Evolutionary conservation across 2,888 invertebrate genomes (phyloP), one percentile per base, ranked within the genome.

Genomic region (Anorthoa munda): DNA sequence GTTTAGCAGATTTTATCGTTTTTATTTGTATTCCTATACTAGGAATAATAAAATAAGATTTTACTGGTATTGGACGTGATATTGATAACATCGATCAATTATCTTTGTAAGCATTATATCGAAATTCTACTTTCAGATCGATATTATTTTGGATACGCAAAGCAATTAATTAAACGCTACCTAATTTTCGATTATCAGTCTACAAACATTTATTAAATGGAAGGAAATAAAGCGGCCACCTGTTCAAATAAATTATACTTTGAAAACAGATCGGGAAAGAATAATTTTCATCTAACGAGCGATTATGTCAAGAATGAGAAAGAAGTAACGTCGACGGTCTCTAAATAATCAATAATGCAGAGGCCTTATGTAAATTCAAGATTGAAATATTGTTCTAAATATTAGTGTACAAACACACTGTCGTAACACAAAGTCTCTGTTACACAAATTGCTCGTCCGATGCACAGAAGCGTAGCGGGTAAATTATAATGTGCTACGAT

Each of bases 1-100:
- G 77, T 81, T 81, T 81, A 81, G 73, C 67, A 74, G 77, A 77
- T 81, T 81, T 74, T 81, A 81, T 77, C 81, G 69, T 65, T 81
- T 81, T 77, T 77, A 80, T 79, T 75, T 65, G 75, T 67, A 67
- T 79, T 66, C 59, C 64, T 64, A 59, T 64, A 21, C 58, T 64
- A 46, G 58, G 46, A 76, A 77, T 70, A 76, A 76, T 77, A 75
- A 70, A 76, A 76, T 70, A 76, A 77, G 63, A 77, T 77, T 69
- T 77, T 59, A 76, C 70, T 77, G 58, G 21, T 59, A 48, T 77
- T 75, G 67, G 48, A 50, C 26, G 46, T 17, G 26, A 48, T 60
- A 55, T 58, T 53, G 77, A 59, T 51, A 77, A 60, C 50, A 71
- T 65, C 48, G 1, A 77, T 71, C 59, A 51, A 65, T 60, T 75